These are phyloP conservation scores for Varanus salvator DNA, from an alignment of 2,113 vertebrate genomes.

Conservation along the genomic window DNA sequence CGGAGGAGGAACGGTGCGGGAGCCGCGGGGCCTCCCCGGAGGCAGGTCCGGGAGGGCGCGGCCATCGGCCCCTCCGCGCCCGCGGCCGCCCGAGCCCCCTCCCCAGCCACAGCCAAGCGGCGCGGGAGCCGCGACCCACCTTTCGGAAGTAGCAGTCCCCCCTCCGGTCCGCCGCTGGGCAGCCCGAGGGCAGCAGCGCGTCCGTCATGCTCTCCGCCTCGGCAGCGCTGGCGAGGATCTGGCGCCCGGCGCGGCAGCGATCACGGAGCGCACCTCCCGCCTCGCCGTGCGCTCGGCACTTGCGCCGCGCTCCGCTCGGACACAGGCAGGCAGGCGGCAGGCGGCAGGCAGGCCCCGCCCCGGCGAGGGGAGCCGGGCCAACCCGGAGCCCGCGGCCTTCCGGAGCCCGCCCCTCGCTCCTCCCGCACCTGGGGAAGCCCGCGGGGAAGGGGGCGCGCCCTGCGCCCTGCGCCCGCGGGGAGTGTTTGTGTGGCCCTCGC, in stretches of 20 bases:
- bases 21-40: too few relatives aligned
- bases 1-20: too few relatives aligned
- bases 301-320: background rate
- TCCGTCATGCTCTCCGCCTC: constrained; percentile 73
- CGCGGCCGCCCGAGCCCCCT: too few relatives aligned
- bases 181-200: constrained; percentile 60
- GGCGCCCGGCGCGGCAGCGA: background rate
- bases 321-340: too few relatives aligned
- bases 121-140: constrained; percentile 54
- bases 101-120: background rate
- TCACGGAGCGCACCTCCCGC: too few relatives aligned
- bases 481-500: background rate
- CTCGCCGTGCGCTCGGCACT: background rate
- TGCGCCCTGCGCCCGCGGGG: accelerated
- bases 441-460: accelerated
- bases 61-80: too few relatives aligned
- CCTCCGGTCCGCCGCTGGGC: constrained; percentile 56
- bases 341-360: background rate
- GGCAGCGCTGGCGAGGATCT: background rate
- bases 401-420: background rate
- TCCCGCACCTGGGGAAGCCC: background rate
- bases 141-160: constrained; percentile 78
- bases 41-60: too few relatives aligned
- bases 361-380: background rate
- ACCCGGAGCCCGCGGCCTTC: background rate